These are phyloP conservation scores for Platalea minor DNA, from an alignment of 2,797 vertebrate species.

Conservation along the genomic window DNA sequence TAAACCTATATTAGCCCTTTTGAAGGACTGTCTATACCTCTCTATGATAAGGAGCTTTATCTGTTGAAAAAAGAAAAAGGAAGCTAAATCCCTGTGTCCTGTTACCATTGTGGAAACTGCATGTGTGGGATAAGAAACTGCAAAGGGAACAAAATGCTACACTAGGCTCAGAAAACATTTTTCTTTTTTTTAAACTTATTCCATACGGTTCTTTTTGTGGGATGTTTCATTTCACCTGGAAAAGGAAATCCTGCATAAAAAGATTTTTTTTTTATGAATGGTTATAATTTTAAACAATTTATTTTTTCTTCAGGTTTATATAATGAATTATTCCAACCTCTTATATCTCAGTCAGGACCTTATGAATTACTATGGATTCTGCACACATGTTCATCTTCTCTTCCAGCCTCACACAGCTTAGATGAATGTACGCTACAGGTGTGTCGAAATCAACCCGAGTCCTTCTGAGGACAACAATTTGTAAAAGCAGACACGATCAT, in stretches of 20 bases:
- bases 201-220: neutral
- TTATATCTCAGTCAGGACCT: neutral
- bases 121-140: neutral
- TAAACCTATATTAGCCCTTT: neutral
- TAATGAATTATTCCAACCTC: neutral
- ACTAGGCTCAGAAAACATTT: neutral
- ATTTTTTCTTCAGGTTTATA: neutral
- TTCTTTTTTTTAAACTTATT: neutral
- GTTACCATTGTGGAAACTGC: neutral
- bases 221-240: neutral
- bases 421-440: neutral
- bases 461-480: neutral
- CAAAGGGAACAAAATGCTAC: neutral
- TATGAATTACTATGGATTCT: neutral
- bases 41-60: neutral
- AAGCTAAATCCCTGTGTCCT: neutral
- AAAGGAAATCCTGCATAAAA: neutral
- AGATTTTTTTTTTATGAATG: neutral
- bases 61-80: neutral
- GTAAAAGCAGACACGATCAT: neutral
- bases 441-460: neutral
- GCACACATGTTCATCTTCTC: neutral
- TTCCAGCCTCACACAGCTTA: neutral
- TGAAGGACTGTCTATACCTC: neutral
- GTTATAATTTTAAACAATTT: neutral